Evolutionary conservation across 2,113 vertebrate species (phyloP), one percentile per base, ranked within the genome.

Genomic region (Ursus arctos): DNA sequence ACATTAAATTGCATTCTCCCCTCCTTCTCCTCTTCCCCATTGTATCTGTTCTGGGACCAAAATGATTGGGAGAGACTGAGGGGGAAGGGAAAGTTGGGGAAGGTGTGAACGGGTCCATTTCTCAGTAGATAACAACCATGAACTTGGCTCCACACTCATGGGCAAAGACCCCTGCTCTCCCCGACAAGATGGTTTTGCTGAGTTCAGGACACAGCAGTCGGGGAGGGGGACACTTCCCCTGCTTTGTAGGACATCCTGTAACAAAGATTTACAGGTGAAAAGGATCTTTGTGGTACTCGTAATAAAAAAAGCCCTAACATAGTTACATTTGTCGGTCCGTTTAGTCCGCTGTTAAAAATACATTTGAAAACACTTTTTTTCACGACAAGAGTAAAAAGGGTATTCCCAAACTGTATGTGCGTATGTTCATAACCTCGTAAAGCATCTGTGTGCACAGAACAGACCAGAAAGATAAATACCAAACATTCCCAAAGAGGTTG

Each of bases 281-380:
- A 92, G 51, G 4, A 40, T 74, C 85, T 85, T 36, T 57, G 67
- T 55, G 14, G 57, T 80, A 72, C 40, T 74, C 49, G 4, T 19
- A 33, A 33, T 51, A 76, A 79, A 28, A 71, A 88, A 92, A 91
- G 12, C 21, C 76, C 26, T 76, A 80, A 72, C 61, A 71, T 59
- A 49, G n/a, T 79, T 83, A 36, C 7, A 84, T 83, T 79, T 57
- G 8, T 77, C 40, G 12, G 19, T 69, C 79, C 51, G 2, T 47
- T 15, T 36, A 91, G n/a, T 79, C 13, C 80, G 47, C 79, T 92
- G 4, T 95, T 69, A 69, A 94, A 96, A 91, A 57, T 61, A n/a
- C 76, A 76, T 69, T 76, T 74, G 79, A 93, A 94, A 43, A 47
- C 49, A 33, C 49, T 57, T 55, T 79, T 67, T 92, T 80, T 76